Conservation (phyloP, 2,113 vertebrate species). For the Nycticebus coucang region DNA sequence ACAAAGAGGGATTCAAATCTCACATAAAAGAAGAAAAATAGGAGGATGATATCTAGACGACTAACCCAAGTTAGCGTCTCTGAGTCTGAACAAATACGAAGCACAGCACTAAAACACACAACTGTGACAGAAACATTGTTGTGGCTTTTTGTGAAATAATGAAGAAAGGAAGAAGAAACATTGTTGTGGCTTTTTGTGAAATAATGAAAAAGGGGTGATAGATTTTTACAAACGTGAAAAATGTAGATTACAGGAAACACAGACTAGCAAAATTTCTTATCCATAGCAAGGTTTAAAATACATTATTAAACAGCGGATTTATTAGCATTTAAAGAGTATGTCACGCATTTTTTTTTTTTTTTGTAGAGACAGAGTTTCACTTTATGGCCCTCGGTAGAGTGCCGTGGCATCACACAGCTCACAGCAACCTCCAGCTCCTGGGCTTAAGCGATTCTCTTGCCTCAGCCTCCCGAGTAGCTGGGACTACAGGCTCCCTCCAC, state of each 20-base stretch:
- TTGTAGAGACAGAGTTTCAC: no score
- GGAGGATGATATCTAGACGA: not conserved
- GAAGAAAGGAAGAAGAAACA: not conserved
- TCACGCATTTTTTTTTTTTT: not conserved
- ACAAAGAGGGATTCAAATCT: not conserved
- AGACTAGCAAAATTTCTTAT: not conserved
- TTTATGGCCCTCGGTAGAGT: no score
- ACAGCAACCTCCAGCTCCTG: no score
- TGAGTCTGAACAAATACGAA: constrained; percentile 7
- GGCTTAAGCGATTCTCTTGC: no score
- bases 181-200: not conserved
- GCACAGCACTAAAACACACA: not conserved
- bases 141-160: not conserved
- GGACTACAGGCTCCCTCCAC: no score
- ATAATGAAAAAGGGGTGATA: not conserved
- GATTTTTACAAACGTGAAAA: not conserved
- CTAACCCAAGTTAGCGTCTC: not conserved
- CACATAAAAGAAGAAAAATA: not conserved
- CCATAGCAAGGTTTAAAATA: not conserved
- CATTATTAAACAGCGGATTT: constrained; percentile 3
- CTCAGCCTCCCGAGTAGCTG: no score
- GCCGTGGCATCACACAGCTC: no score
- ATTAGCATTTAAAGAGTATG: not conserved
- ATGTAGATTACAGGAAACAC: not conserved
- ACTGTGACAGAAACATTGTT: not conserved